Conservation (phyloP, 2,888 invertebrate species). For the Andricus curvator region DNA sequence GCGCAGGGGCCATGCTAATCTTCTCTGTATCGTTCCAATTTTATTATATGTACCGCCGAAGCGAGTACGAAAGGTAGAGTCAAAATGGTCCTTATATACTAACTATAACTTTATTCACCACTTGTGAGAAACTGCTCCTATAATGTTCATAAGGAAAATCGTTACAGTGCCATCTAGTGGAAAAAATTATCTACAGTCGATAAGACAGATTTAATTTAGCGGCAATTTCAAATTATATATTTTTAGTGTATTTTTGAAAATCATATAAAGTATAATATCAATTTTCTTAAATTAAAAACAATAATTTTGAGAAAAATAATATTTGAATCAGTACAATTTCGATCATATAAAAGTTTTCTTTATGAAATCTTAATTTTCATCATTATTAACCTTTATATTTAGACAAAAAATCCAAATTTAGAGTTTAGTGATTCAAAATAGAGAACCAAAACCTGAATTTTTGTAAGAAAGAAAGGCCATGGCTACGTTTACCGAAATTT, state of each 20-base stretch:
- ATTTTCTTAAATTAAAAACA: too few relatives aligned
- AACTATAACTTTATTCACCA: slow-evolving; percentile 10
- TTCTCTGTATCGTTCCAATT: slow-evolving; percentile 96
- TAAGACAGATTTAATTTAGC: not conserved
- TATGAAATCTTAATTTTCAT: too few relatives aligned
- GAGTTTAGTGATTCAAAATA: too few relatives aligned
- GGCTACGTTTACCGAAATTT: too few relatives aligned
- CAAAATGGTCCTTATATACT: slow-evolving; percentile 57
- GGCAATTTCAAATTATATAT: not conserved
- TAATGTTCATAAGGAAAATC: not conserved
- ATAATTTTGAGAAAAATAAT: too few relatives aligned
- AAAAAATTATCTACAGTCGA: not conserved
- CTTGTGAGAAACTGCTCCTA: slow-evolving; percentile 52
- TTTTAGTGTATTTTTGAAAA: not conserved
- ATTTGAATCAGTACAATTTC: too few relatives aligned
- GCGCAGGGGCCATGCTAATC: slow-evolving; percentile 96
- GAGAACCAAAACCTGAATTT: too few relatives aligned
- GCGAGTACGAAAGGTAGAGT: slow-evolving; percentile 80
- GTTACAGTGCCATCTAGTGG: not conserved
- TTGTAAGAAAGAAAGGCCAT: too few relatives aligned
- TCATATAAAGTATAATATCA: not conserved
- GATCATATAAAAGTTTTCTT: too few relatives aligned
- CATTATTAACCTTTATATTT: too few relatives aligned
- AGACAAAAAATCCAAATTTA: too few relatives aligned
- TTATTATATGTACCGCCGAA: slow-evolving; percentile 91